Conservation (phyloP, 2,888 invertebrate genomes). For the Euproctis similis region DNA sequence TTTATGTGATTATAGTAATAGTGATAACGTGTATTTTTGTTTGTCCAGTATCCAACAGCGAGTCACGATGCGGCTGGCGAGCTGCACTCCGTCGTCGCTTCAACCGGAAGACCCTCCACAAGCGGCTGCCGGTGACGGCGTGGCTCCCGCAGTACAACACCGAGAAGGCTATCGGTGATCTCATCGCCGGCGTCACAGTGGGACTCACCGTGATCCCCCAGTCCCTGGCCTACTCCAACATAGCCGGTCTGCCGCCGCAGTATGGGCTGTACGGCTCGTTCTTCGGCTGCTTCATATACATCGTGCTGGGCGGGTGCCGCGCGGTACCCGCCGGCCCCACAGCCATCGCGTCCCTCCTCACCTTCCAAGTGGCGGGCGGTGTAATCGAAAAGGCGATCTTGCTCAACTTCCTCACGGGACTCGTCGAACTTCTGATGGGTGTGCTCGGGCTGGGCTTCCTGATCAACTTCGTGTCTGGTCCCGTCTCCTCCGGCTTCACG, state of each 20-base stretch:
- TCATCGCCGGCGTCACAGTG: slow-evolving; percentile 93
- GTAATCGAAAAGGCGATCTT: slow-evolving; percentile 83
- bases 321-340: slow-evolving; percentile 95
- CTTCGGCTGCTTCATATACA: slow-evolving; percentile 92
- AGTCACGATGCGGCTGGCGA: slow-evolving; percentile 48
- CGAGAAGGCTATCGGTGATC: slow-evolving; percentile 86
- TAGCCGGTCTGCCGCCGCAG: slow-evolving; percentile 87
- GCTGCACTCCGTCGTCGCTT: slow-evolving; percentile 68
- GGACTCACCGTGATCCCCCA: slow-evolving; percentile 96
- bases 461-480: slow-evolving; percentile 92
- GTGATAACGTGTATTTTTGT: background rate
- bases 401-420: slow-evolving; percentile 83
- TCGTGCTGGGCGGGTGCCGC: slow-evolving; percentile 92
- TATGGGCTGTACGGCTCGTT: slow-evolving; percentile 96
- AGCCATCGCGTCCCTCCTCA: slow-evolving; percentile 91
- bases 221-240: slow-evolving; percentile 87
- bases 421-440: slow-evolving; percentile 87
- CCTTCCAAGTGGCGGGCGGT: slow-evolving; percentile 84
- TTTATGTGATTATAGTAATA: too few relatives aligned
- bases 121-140: slow-evolving; percentile 81
- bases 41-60: slow-evolving; percentile 63
- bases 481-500: slow-evolving; percentile 92
- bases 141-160: slow-evolving; percentile 88
- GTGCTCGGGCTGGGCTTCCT: slow-evolving; percentile 89
- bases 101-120: slow-evolving; percentile 82